phyloP scores from a whole-genome alignment of 2,888 invertebrate species.

The Lasioglossum calceatum region DNA sequence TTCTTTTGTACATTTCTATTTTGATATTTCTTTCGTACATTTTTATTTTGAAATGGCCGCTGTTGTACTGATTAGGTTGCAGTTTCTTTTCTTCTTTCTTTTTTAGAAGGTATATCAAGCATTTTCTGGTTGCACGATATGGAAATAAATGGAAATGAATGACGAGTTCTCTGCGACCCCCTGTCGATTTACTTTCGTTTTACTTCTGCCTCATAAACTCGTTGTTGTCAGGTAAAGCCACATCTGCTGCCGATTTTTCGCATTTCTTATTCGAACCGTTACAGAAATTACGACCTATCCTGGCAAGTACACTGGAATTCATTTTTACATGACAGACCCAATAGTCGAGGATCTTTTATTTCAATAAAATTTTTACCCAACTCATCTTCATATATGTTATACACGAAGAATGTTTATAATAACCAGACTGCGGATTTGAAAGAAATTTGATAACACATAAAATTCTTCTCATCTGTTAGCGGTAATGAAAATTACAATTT shows the following conservation, averaged over 20 bases:
- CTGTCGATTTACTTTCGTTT: conserved; percentile 25
- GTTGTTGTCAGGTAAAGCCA: conserved; percentile 23
- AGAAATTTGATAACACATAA: no score
- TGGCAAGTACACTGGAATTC: neutral
- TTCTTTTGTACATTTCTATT: no score
- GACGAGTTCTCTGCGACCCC: conserved; percentile 1
- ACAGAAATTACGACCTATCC: conserved; percentile 37
- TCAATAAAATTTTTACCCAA: no score
- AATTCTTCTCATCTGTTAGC: no score
- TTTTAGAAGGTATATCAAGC: neutral
- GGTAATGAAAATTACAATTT: neutral
- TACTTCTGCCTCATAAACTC: conserved; percentile 27
- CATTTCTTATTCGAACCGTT: conserved; percentile 47
- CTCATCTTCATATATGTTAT: neutral
- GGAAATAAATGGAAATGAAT: conserved; percentile 36
- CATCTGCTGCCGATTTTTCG: conserved; percentile 51
- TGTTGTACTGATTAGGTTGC: neutral
- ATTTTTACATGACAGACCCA: conserved; percentile 51
- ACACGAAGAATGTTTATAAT: neutral
- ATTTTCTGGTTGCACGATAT: neutral
- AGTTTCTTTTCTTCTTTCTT: neutral
- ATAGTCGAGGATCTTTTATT: neutral
- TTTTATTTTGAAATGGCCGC: neutral
- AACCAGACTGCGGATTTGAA: neutral
- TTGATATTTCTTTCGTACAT: no score